Base-by-base conservation (phyloP, 2,113 vertebrate species). In the Megaleporinus macrocephalus region DNA sequence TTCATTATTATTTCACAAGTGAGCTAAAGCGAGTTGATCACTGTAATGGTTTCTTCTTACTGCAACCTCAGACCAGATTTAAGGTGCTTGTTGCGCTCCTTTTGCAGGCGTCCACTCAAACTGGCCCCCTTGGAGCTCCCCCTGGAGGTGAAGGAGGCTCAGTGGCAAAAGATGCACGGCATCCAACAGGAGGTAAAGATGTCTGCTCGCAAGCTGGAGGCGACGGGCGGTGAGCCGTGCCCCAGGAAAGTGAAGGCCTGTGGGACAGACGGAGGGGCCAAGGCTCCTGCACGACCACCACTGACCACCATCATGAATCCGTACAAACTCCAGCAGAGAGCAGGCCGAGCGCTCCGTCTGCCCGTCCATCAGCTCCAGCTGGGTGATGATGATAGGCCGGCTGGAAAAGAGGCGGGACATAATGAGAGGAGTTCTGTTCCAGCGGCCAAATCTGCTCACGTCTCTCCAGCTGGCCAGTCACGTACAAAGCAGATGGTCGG, bases 71-170 rank as follows among this genome's bases (percentile, higher is more conserved):
- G 41, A 44, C 41, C 9, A 44, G 41, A 44, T 44, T 44, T 36
- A 36, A 36, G 33, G 6, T 36, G 6, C 6, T 36, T 36, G 3
- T 6, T 36, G 6, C 33, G 4, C 22, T 57, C 55, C 55, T n/a
- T 1, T 20, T 71, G 83, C 20, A 93, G 92, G 22, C 90, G 91
- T 16, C 94, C 93, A 0, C 86, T 91, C 65, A 96, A 91, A 79
- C 62, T 96, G 57, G 93, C 93, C 49, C 95, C 95, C 0, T 87
- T 96, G 76, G 89, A 94, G 20, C 93, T 95, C 33, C 89, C 93
- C 0, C 80, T 90, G 70, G 90, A 95, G 22, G 88, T 93, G 2
- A 93, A 90, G 81, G 92, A 95, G 82, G 89, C 91, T 24, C 95
- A 95, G 73, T 90, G 86, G 63, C 87, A 94, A 79, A 95, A 93